These are phyloP conservation scores for Drosophila longiperda DNA, from an alignment of 2,888 invertebrate genomes.

Conservation along the genomic window DNA sequence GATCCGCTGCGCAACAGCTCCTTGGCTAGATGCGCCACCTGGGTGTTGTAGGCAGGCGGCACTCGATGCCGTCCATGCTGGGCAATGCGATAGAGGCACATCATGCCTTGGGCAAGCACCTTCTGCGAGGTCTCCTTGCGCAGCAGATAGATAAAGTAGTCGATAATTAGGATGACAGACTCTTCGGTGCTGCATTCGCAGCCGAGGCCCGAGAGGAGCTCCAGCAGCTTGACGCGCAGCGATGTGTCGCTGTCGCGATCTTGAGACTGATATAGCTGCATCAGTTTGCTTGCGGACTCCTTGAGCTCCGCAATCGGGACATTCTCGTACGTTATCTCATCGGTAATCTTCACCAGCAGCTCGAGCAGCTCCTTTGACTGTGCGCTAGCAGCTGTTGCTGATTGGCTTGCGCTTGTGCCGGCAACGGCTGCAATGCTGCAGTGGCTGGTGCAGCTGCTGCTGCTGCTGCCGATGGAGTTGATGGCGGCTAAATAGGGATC, in stretches of 20 bases:
- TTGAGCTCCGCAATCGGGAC: conserved; percentile 74
- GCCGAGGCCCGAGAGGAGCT: conserved; percentile 79
- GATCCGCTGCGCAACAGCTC: conserved; percentile 82
- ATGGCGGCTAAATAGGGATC: conserved; percentile 53
- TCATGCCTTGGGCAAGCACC: conserved; percentile 84
- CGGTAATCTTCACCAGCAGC: conserved; percentile 82
- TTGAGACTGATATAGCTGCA: conserved; percentile 81
- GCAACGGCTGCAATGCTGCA: background rate
- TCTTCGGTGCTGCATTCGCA: conserved; percentile 78
- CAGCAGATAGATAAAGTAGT: conserved; percentile 82
- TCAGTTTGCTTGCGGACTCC: conserved; percentile 75
- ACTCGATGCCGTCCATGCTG: conserved; percentile 69
- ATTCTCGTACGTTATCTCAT: conserved; percentile 77
- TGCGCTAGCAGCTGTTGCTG: background rate
- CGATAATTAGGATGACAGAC: conserved; percentile 78
- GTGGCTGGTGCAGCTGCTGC: background rate
- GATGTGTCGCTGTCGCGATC: conserved; percentile 80
- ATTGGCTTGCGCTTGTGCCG: background rate
- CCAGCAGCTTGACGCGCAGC: conserved; percentile 81
- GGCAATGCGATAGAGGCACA: conserved; percentile 83
- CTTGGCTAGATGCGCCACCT: conserved; percentile 83
- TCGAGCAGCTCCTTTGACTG: conserved; percentile 78
- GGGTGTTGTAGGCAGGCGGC: conserved; percentile 80
- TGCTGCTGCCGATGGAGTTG: conserved; percentile 1
- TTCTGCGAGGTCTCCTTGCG: conserved; percentile 84